A percentile compares a stretch with the other conserved stretches of the same genome.
These are phyloP conservation scores for Ceratotherium simum DNA, from an alignment of 2,113 vertebrate genomes.

Conservation along the genomic window DNA sequence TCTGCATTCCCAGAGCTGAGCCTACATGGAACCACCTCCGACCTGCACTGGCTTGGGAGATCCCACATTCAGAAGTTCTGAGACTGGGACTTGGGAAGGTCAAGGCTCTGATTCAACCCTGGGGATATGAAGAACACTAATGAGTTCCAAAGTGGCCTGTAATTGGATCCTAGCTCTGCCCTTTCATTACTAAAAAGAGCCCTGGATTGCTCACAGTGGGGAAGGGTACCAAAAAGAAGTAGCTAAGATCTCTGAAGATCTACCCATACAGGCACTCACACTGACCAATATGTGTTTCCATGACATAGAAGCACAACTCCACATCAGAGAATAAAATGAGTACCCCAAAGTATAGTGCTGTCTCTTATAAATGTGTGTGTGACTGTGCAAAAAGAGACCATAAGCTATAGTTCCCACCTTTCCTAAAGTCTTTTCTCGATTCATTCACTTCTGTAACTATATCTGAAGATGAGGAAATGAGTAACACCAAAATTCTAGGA, in stretches of 20 bases:
- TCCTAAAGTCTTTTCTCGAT: background rate
- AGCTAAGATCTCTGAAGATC: background rate
- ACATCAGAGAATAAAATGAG: background rate
- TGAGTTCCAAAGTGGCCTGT: background rate
- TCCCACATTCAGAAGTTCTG: background rate
- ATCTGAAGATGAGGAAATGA: constrained; percentile 1
- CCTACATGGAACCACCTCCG: background rate
- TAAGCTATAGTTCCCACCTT: background rate
- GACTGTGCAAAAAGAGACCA: background rate
- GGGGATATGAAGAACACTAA: background rate
- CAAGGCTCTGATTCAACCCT: background rate
- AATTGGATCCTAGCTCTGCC: background rate
- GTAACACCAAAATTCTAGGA: constrained; percentile 21
- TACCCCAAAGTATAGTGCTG: background rate
- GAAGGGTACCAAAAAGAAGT: background rate
- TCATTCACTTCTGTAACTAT: background rate
- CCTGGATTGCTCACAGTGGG: background rate
- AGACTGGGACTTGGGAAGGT: background rate
- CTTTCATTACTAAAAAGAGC: constrained; percentile 12
- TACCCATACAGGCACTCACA: background rate
- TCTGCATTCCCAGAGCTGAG: background rate
- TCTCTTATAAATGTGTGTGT: background rate
- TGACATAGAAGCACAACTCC: background rate
- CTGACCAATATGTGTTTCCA: background rate
- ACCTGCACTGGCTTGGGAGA: background rate